phyloP scores from a whole-genome alignment of 2,797 vertebrate species.

The Chiloscyllium punctatum region DNA sequence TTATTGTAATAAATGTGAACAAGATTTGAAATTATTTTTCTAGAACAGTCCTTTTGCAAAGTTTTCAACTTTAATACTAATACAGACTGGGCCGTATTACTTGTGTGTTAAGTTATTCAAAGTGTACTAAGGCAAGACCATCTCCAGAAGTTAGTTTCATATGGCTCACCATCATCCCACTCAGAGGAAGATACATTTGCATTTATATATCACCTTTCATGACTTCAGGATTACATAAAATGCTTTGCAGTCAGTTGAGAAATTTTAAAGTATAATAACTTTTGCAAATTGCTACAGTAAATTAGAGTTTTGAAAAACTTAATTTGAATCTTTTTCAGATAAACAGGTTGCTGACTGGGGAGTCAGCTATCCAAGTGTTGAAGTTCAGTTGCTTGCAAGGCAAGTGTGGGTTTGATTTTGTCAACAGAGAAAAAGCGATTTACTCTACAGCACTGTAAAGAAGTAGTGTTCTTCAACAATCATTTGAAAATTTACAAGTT shows the following conservation, averaged over 20 bases:
- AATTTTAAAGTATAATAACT: neutral
- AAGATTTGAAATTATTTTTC: neutral
- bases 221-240: neutral
- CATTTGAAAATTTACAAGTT: neutral
- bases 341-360: neutral
- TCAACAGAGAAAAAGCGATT: neutral
- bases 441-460: neutral
- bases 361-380: neutral
- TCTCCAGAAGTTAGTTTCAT: neutral
- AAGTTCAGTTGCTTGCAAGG: neutral
- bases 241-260: neutral
- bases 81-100: neutral
- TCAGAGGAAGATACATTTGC: neutral
- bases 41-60: neutral
- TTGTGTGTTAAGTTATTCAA: neutral
- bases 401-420: neutral
- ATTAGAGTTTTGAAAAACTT: neutral
- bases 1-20: neutral
- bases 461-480: neutral
- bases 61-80: neutral
- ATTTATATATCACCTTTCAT: neutral
- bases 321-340: neutral
- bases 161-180: neutral
- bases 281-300: neutral
- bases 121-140: neutral